phyloP scores from a whole-genome alignment of 2,113 vertebrate genomes.

The Polypterus bichir region DNA sequence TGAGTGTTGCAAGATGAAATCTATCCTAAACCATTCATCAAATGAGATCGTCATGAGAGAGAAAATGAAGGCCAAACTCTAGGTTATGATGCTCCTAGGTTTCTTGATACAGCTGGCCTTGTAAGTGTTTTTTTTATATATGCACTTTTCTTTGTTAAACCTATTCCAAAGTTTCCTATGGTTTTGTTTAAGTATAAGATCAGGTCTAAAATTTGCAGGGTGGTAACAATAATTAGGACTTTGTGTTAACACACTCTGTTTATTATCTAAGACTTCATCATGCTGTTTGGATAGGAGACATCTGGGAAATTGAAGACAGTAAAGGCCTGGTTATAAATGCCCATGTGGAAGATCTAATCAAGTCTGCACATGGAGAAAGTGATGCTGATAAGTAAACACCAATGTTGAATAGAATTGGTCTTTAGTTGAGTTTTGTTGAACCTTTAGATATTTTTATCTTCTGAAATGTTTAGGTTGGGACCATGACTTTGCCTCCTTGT shows the following conservation, averaged over 20 bases:
- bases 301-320: no score
- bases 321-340: no score
- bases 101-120: constrained; percentile 8
- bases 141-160: no score
- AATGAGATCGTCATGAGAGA: constrained; percentile 6
- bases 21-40: constrained; percentile 10
- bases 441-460: background rate
- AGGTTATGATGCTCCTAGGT: constrained; percentile 1
- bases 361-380: background rate
- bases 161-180: no score
- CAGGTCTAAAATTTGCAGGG: no score
- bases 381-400: background rate
- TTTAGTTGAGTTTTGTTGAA: background rate
- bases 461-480: constrained; percentile 1
- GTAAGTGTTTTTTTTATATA: background rate
- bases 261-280: no score
- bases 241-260: no score
- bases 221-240: no score
- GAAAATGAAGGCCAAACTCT: constrained; percentile 13
- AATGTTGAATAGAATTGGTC: background rate
- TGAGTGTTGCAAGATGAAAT: constrained; percentile 7
- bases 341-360: no score
- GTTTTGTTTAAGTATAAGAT: no score
- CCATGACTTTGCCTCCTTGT: background rate
- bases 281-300: no score